A percentile compares a stretch with the other conserved stretches of the same genome.
Conservation (phyloP, 2,113 vertebrate species). For the Corvus hawaiiensis region DNA sequence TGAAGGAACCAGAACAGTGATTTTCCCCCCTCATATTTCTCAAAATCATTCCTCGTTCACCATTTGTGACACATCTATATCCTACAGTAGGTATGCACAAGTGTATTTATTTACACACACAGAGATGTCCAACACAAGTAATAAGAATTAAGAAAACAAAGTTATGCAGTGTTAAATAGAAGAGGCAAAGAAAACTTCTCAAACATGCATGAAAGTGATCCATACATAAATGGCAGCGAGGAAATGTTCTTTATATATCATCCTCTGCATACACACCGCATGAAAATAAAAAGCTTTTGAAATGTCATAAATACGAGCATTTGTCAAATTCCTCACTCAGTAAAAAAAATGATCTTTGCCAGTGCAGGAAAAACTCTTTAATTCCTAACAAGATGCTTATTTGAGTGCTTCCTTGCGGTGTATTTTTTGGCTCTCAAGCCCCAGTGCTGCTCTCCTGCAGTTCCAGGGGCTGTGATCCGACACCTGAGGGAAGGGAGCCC, state of each 20-base stretch:
- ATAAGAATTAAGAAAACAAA: neutral
- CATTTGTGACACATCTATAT: no score
- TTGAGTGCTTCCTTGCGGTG: neutral
- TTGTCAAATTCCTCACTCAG: neutral
- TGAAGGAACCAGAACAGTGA: neutral
- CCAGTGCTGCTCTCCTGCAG: neutral
- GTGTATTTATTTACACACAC: neutral
- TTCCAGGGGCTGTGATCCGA: accelerated
- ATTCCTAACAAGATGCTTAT: neutral
- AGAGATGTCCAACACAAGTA: neutral
- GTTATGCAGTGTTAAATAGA: neutral
- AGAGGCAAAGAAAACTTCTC: neutral
- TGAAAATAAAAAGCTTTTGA: neutral
- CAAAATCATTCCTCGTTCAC: neutral
- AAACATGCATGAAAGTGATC: neutral
- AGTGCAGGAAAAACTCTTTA: neutral
- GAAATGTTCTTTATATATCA: neutral
- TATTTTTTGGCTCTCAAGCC: neutral
- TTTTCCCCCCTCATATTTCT: neutral
- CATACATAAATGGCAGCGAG: neutral
- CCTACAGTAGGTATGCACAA: neutral
- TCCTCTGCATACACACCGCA: neutral
- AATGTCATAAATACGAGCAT: neutral
- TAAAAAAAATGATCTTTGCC: neutral
- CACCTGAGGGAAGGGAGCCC: neutral